Evolutionary conservation across 53 echinoderm and acorn worm genomes (phyloP), one percentile per base, ranked within the genome.

Genomic region (Astropecten irregularis): DNA sequence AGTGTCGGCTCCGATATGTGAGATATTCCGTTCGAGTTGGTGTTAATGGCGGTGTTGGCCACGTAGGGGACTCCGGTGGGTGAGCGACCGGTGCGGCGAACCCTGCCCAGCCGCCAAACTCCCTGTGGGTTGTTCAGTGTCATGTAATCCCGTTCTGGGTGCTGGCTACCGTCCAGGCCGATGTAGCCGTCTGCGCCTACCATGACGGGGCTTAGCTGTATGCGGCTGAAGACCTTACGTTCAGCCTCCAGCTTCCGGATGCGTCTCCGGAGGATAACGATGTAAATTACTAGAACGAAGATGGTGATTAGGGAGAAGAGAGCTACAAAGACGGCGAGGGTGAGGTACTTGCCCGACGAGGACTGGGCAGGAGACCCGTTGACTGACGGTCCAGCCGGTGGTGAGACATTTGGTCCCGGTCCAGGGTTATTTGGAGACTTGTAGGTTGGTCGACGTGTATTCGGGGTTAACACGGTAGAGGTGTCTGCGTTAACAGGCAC

Each of bases 101-200:
- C 82, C 60, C 85, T 79, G 15, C 87, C 89, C 7, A 95, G 73
- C 9, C 87, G 89, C 95, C 93, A 96, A 57, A 93, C 83, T 23
- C 93, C 93, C 68, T 96, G 93, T 10, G 96, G 91, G 48, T 93
- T 89, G 53, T 96, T 96, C 0, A 96, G 88, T 6, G 93, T 89
- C 96, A 96, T 96, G 71, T 96, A 96, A 40, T 96, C 96, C 10
- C 96, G 66, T 27, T 96, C 89, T 16, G 93, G 84, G 28, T 91
- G 89, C 82, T 96, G 96, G 14, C 93, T 91, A 26, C 96, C 96
- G 68, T 96, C 96, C n/a, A 96, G 77, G 11, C 91, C 96, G 16
- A 96, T 96, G 82, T 96, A 96, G 2, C 96, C 96, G 82, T 96
- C 96, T 16, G 93, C 84, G 53, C 93, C 96, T 1, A 91, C 87